Percentiles rank a stretch among this genome's conserved stretches.
Conservation (phyloP, 2,797 vertebrate genomes). For the Platalea minor region DNA sequence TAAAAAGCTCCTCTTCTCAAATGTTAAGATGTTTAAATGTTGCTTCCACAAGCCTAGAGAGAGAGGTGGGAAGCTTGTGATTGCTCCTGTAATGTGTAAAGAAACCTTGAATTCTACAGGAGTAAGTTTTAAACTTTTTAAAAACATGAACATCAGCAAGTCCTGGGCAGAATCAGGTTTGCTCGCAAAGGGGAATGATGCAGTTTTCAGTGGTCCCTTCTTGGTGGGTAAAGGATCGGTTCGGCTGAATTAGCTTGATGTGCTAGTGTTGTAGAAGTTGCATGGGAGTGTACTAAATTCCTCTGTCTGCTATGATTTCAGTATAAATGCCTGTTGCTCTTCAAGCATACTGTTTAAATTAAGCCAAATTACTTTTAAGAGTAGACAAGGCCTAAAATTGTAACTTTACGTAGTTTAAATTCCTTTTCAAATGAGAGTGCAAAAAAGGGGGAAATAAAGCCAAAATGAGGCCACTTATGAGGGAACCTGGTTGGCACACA, state of each 20-base stretch:
- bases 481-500: neutral
- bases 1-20: neutral
- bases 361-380: neutral
- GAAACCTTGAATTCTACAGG: neutral
- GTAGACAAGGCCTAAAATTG: neutral
- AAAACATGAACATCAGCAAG: neutral
- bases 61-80: neutral
- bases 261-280: neutral
- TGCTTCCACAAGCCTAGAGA: neutral
- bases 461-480: neutral
- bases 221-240: neutral
- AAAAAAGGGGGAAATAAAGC: neutral
- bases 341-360: neutral
- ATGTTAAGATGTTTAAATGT: neutral
- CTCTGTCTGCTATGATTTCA: neutral
- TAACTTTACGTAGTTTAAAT: neutral
- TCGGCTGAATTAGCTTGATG: neutral
- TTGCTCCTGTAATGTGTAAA: neutral
- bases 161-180: neutral
- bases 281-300: neutral
- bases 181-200: rapidly evolving
- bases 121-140: neutral
- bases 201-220: rapidly evolving
- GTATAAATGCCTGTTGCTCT: neutral
- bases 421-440: neutral